phyloP scores from a whole-genome alignment of 2,888 invertebrate species.

The Aproaerema taeniolella region DNA sequence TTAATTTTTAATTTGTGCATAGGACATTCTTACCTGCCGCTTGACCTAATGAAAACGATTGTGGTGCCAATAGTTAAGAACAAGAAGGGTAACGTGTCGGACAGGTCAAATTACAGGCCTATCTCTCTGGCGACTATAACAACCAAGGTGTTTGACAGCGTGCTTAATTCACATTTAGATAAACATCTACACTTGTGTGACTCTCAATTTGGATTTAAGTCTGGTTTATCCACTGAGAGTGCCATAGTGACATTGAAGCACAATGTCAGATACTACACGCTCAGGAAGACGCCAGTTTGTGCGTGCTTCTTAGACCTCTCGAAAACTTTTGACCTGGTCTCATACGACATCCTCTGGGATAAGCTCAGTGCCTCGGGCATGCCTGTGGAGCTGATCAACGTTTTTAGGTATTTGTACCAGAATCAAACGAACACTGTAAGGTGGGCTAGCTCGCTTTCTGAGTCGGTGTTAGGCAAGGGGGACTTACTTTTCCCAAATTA shows the following conservation, averaged over 20 bases:
- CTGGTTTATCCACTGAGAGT: slow-evolving; percentile 1
- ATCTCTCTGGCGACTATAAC: neutral
- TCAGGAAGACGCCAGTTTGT: neutral
- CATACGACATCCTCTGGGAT: slow-evolving; percentile 1
- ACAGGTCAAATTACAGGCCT: neutral
- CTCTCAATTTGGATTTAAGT: neutral
- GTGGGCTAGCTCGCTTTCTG: neutral
- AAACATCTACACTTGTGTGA: neutral
- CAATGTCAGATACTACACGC: slow-evolving; percentile 1
- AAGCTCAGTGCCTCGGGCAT: neutral
- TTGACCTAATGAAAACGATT: neutral
- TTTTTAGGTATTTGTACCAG: slow-evolving; percentile 5
- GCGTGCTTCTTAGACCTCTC: slow-evolving; percentile 6
- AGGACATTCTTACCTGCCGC: neutral
- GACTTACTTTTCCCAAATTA: neutral
- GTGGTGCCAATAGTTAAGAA: slow-evolving; percentile 1
- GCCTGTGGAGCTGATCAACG: neutral
- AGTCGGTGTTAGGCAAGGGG: neutral
- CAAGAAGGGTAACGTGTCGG: neutral
- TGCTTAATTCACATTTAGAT: neutral
- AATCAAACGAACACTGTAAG: neutral
- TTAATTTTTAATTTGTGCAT: neutral
- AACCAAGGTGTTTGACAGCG: slow-evolving; percentile 3
- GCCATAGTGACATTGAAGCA: neutral
- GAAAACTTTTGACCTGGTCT: slow-evolving; percentile 3